Conservation (phyloP, 2,113 vertebrate species). For the Asarcornis scutulata region DNA sequence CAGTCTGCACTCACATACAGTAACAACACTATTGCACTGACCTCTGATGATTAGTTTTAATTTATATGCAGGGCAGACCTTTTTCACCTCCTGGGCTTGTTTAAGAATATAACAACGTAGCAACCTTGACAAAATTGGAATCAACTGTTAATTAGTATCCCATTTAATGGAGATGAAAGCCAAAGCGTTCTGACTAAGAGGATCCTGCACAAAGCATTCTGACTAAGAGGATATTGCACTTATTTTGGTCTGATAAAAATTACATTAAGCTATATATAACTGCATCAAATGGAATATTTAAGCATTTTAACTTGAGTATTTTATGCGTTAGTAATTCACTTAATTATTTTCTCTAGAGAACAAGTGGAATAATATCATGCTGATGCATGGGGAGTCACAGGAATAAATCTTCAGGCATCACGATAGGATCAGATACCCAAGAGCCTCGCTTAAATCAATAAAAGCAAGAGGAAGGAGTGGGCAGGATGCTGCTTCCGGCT, state of each 20-base stretch:
- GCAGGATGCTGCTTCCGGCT: neutral
- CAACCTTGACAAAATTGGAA: constrained; percentile 7
- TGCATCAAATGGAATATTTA: constrained; percentile 76
- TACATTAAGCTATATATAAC: constrained; percentile 66
- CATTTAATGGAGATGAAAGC: constrained; percentile 35
- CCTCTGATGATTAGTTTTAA: neutral
- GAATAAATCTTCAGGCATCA: constrained; percentile 69
- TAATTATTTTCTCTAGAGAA: constrained; percentile 73
- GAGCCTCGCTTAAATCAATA: constrained; percentile 34
- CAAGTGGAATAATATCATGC: constrained; percentile 37
- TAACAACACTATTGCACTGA: neutral
- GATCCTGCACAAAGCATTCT: neutral
- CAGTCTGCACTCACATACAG: neutral
- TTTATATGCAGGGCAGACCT: neutral
- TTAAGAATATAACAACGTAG: neutral
- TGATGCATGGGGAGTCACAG: constrained; percentile 52
- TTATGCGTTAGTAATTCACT: constrained; percentile 71
- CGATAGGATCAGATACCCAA: constrained; percentile 1
- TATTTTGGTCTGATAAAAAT: neutral
- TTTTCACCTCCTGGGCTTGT: neutral
- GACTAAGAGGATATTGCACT: neutral
- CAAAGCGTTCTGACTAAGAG: neutral
- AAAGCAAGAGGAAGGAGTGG: neutral
- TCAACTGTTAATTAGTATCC: constrained; percentile 26
- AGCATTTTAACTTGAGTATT: constrained; percentile 72